Conservation (phyloP, 2,888 invertebrate genomes). For the Caenorhabditis doughertyi region DNA sequence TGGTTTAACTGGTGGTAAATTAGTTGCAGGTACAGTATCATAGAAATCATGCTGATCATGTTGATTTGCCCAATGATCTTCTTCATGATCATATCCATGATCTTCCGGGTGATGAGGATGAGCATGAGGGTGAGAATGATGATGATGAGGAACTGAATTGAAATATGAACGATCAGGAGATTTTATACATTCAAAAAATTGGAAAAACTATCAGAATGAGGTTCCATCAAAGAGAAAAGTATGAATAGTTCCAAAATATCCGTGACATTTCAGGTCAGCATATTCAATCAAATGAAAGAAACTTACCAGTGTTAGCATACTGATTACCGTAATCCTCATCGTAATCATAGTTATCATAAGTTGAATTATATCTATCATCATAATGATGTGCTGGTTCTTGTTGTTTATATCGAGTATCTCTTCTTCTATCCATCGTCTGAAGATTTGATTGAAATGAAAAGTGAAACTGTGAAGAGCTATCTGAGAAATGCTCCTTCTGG, state of each 20-base stretch:
- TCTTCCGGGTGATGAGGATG: slow-evolving; percentile 47
- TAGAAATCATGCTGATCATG: slow-evolving; percentile 60
- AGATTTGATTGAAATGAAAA: slow-evolving; percentile 15
- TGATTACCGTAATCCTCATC: slow-evolving; percentile 64
- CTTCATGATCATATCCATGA: slow-evolving; percentile 58
- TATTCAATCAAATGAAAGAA: background rate
- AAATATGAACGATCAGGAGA: too few relatives aligned
- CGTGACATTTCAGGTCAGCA: too few relatives aligned
- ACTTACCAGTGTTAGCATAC: slow-evolving; percentile 51
- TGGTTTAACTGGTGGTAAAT: slow-evolving; percentile 50
- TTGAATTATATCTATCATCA: slow-evolving; percentile 46
- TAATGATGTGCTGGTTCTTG: slow-evolving; percentile 53
- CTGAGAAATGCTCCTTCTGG: slow-evolving; percentile 32
- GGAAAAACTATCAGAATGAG: too few relatives aligned
- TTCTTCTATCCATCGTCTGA: slow-evolving; percentile 42
- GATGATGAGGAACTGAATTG: slow-evolving; percentile 36
- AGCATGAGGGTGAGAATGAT: slow-evolving; percentile 35
- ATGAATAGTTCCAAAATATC: too few relatives aligned
- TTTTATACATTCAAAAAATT: background rate
- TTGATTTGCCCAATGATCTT: slow-evolving; percentile 57
- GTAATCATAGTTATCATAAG: slow-evolving; percentile 59
- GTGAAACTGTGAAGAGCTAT: slow-evolving; percentile 35
- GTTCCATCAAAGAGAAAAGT: too few relatives aligned
- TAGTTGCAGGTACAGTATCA: slow-evolving; percentile 64
- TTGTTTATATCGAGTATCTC: slow-evolving; percentile 52